Evolutionary conservation across 1,140 invertebrate genomes (phyloP).

Genomic region (Cotesia typhae): DNA sequence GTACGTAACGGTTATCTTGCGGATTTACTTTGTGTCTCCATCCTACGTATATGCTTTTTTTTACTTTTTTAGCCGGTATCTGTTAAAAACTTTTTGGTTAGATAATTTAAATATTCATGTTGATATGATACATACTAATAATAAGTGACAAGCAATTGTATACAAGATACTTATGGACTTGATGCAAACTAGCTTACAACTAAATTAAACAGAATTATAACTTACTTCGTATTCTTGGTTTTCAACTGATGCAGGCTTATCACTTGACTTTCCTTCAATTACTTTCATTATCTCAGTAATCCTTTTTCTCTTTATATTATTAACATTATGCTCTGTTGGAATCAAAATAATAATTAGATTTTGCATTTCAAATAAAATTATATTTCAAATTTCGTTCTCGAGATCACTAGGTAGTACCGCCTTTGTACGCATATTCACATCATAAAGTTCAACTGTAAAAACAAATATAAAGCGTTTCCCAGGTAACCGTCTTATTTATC

Average conservation of each 20-base stretch:
- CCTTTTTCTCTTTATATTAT: background rate
- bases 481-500: too few relatives aligned
- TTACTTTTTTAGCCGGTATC: conserved; percentile 7
- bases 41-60: background rate
- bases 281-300: conserved; percentile 5
- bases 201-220: background rate
- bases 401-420: too few relatives aligned
- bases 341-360: background rate
- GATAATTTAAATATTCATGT: background rate
- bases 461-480: too few relatives aligned
- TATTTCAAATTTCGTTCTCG: too few relatives aligned
- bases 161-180: background rate
- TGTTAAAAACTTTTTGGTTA: background rate
- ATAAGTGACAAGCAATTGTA: conserved; percentile 8
- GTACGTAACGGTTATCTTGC: too few relatives aligned
- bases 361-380: background rate
- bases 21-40: background rate
- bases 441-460: too few relatives aligned
- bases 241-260: background rate
- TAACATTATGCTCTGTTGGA: background rate
- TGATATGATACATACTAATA: conserved; percentile 1
- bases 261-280: conserved; percentile 9
- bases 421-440: too few relatives aligned
- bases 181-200: background rate
- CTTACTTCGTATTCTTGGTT: conserved; percentile 7